These are phyloP conservation scores for Epicampocera succincta DNA, from an alignment of 2,888 invertebrate genomes.

Conservation along the genomic window DNA sequence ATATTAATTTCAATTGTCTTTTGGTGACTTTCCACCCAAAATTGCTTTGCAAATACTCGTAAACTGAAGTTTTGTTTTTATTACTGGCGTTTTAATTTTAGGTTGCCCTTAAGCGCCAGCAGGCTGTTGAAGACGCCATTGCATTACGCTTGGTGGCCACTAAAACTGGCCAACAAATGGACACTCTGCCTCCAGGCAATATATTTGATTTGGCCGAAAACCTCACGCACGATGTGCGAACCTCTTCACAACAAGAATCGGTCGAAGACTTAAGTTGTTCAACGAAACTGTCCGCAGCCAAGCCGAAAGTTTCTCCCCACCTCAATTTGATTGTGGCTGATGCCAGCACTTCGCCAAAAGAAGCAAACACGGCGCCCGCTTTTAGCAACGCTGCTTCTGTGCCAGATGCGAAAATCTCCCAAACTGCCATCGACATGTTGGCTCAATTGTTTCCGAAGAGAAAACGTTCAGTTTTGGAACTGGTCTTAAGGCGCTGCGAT, in stretches of 20 bases:
- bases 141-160: conserved; percentile 95
- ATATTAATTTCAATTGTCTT: conserved; percentile 71
- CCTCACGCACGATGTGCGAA: conserved; percentile 24
- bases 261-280: conserved; percentile 60
- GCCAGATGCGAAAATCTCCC: conserved; percentile 83
- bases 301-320: neutral
- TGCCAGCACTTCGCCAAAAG: neutral
- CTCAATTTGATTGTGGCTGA: neutral
- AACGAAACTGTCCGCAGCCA: conserved; percentile 42
- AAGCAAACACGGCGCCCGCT: neutral
- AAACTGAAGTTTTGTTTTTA: conserved; percentile 21
- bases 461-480: conserved; percentile 92
- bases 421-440: conserved; percentile 91
- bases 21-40: neutral
- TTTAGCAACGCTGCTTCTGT: neutral
- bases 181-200: conserved; percentile 92
- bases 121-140: conserved; percentile 98
- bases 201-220: conserved; percentile 93
- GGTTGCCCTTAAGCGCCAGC: conserved; percentile 97
- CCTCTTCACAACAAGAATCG: conserved; percentile 26
- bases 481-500: conserved; percentile 95
- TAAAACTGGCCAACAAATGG: conserved; percentile 88
- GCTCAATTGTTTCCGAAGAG: conserved; percentile 94
- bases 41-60: conserved; percentile 5
- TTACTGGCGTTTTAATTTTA: conserved; percentile 76